Evolutionary conservation across 2,888 invertebrate species (phyloP).

Genomic region (Campoplex capitator): DNA sequence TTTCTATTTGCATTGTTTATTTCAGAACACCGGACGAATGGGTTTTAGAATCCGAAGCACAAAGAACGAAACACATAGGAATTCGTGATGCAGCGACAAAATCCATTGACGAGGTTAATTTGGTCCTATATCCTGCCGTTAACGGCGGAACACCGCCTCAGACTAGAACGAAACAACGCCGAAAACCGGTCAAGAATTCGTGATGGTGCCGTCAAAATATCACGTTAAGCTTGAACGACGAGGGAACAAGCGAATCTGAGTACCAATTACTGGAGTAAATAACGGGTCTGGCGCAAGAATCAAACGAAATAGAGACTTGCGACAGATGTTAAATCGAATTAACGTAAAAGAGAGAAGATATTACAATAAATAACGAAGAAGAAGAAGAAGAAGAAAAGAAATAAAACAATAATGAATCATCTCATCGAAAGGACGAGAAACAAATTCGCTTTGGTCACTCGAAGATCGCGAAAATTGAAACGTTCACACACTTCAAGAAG

Average conservation of each 20-base stretch:
- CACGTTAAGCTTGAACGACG: constrained; percentile 49
- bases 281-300: background rate
- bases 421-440: constrained; percentile 1
- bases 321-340: constrained; percentile 62
- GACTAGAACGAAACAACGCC: constrained; percentile 80
- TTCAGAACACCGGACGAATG: constrained; percentile 94
- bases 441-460: background rate
- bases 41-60: constrained; percentile 88
- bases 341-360: constrained; percentile 63
- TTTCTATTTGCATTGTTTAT: constrained; percentile 60
- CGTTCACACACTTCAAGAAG: background rate
- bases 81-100: constrained; percentile 78
- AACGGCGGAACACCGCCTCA: constrained; percentile 73
- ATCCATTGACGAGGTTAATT: constrained; percentile 77
- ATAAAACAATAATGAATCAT: background rate
- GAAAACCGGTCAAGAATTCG: constrained; percentile 82
- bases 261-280: constrained; percentile 27
- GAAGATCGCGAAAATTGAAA: constrained; percentile 5
- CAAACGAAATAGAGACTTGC: background rate
- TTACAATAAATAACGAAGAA: constrained; percentile 37
- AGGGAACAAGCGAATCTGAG: constrained; percentile 43
- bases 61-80: constrained; percentile 81
- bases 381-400: background rate
- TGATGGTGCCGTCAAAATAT: constrained; percentile 77
- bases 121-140: constrained; percentile 80